These are phyloP conservation scores for Coilia nasus DNA, from an alignment of 2,797 vertebrate species.

Conservation along the genomic window DNA sequence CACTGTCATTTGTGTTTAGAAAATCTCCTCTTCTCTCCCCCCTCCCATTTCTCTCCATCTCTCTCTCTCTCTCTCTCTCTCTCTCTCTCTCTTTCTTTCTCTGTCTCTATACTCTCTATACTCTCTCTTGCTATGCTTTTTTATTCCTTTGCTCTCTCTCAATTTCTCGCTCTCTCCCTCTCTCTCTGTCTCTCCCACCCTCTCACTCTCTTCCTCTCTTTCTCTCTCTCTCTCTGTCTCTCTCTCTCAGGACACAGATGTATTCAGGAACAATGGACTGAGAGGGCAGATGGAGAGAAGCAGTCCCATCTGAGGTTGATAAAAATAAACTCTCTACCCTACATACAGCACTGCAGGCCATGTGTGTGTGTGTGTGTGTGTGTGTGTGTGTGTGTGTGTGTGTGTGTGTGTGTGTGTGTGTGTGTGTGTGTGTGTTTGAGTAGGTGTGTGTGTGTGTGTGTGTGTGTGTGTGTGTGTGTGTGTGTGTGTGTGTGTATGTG, in stretches of 20 bases:
- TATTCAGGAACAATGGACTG: slow-evolving; percentile 24
- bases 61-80: not conserved
- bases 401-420: slow-evolving; percentile 29
- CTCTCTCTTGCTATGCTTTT: not conserved
- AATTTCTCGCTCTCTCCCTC: not conserved
- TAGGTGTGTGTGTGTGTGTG: slow-evolving; percentile 29
- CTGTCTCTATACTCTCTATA: not conserved
- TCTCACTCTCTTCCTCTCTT: slow-evolving; percentile 1
- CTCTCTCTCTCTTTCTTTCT: not conserved
- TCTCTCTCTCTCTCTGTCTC: not conserved
- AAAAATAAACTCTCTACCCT: slow-evolving; percentile 84
- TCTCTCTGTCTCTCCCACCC: not conserved
- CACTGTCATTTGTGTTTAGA: not conserved
- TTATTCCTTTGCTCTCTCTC: not conserved
- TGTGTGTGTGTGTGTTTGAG: not conserved
- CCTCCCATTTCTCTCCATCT: not conserved
- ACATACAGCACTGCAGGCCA: slow-evolving; percentile 69
- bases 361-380: slow-evolving; percentile 39
- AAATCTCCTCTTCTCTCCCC: not conserved
- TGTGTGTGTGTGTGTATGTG: slow-evolving; percentile 26
- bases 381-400: slow-evolving; percentile 60
- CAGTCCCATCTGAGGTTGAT: slow-evolving; percentile 79
- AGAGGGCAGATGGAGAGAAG: slow-evolving; percentile 68
- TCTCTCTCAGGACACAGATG: slow-evolving; percentile 17
- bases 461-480: slow-evolving; percentile 21